A percentile compares a stretch with the other conserved stretches of the same genome.
phyloP scores from a whole-genome alignment of 2,888 invertebrate genomes.

The Diadegma fenestrale region DNA sequence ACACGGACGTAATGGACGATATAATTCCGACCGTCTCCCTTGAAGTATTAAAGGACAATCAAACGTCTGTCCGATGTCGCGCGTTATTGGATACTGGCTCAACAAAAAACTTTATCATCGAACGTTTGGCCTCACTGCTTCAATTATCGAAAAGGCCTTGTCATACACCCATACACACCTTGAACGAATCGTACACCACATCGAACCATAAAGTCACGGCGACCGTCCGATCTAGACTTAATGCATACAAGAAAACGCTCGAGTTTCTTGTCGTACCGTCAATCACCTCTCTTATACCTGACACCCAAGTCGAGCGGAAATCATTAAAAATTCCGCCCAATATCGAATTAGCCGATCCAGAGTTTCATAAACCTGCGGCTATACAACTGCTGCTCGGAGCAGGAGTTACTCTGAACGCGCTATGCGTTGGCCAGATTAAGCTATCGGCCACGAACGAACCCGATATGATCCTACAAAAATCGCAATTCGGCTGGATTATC shows the following conservation, averaged over 20 bases:
- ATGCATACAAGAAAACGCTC: constrained; percentile 24
- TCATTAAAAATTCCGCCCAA: constrained; percentile 20
- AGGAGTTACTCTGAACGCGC: background rate
- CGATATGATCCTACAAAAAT: constrained; percentile 54
- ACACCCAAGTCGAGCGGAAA: constrained; percentile 2
- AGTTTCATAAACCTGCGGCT: constrained; percentile 52
- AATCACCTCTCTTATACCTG: constrained; percentile 29
- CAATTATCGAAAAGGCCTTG: background rate
- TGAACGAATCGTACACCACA: constrained; percentile 2
- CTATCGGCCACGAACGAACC: constrained; percentile 13
- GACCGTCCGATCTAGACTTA: constrained; percentile 24
- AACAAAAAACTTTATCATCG: constrained; percentile 24
- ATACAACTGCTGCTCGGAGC: constrained; percentile 51
- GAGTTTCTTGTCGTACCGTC: constrained; percentile 45
- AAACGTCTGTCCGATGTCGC: background rate
- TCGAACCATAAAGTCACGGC: constrained; percentile 32
- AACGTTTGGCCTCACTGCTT: background rate
- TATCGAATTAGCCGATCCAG: constrained; percentile 41
- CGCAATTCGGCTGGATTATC: constrained; percentile 65
- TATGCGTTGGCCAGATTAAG: constrained; percentile 56
- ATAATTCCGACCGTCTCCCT: background rate
- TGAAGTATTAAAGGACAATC: background rate
- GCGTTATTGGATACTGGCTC: constrained; percentile 25
- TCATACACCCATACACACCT: background rate
- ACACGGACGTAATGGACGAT: background rate